Evolutionary conservation across 92 coral and sea anemone species (phyloP).

Genomic region (Pocillopora grandis): DNA sequence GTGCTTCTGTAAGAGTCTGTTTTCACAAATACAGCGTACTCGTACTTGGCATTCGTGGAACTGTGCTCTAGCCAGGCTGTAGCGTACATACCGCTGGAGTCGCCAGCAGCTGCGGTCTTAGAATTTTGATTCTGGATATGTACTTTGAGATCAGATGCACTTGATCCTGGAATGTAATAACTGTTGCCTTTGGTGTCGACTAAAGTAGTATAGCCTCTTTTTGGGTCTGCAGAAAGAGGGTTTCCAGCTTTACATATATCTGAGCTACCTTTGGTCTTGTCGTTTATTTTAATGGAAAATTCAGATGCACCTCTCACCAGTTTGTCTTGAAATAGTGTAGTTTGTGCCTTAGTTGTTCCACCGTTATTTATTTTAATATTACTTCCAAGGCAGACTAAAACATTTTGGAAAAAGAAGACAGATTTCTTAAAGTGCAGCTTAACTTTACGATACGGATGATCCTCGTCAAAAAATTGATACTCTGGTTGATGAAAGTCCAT

Average conservation of each 20-base stretch:
- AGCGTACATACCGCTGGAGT: slow-evolving; percentile 43
- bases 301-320: too few relatives aligned
- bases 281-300: slow-evolving; percentile 15
- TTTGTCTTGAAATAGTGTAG: too few relatives aligned
- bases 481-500: slow-evolving; percentile 43
- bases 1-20: background rate
- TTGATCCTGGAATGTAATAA: too few relatives aligned
- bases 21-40: slow-evolving; percentile 45
- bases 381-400: too few relatives aligned
- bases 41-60: slow-evolving; percentile 11
- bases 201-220: background rate
- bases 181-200: slow-evolving; percentile 37
- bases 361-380: too few relatives aligned
- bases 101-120: background rate
- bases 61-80: slow-evolving; percentile 65
- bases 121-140: background rate
- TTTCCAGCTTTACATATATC: background rate
- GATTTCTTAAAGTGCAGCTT: too few relatives aligned
- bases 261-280: slow-evolving; percentile 26
- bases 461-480: slow-evolving; percentile 1
- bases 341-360: too few relatives aligned
- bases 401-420: too few relatives aligned
- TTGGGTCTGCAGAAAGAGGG: background rate
- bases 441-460: background rate
- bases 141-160: too few relatives aligned